Base-by-base conservation (phyloP, 2,113 vertebrate species). In the Reinhardtius hippoglossoides region DNA sequence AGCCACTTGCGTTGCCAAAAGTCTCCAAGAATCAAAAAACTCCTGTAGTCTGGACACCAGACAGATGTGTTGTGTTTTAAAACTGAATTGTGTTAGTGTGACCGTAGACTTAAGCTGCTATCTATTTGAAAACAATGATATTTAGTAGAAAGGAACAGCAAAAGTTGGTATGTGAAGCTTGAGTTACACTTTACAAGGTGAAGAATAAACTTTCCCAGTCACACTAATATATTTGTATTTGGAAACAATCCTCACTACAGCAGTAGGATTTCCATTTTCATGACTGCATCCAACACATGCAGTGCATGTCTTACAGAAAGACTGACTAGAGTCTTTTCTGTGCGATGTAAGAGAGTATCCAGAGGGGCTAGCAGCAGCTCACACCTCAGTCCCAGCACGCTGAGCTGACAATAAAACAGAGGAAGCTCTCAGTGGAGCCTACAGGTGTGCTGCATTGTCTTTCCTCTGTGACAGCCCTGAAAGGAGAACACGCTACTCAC, bases 371-470 rank as follows among this genome's bases (percentile, higher is more conserved):
- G 75, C 83, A 79, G 85, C 79, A 67, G 90, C 62, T 69, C 63
- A 80, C 57, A 66, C 86, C 76, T 83, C 57, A 66, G 83, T 92
- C 91, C 88, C 89, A 72, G 83, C 12, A 64, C 71, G 46, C 80
- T 78, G 71, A 88, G 87, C 91, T 86, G 86, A 91, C 90, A 93
- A 92, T 85, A 81, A 83, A 87, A 90, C 88, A 92, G 90, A 90
- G 85, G 84, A 88, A 87, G 89, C 90, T 88, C 91, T 88, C 80
- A 8, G 82, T 66, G 91, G 90, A 87, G 79, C 89, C 87, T 85
- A 91, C 92, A 92, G 93, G 92, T 93, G 92, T 82, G 88, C 79
- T 82, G 87, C 89, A 92, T 92, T 88, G 91, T 94, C 90, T 92
- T 90, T 84, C 84, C 88, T 86, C 82, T 86, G 85, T 92, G 93